Conservation (phyloP, 2,888 invertebrate genomes). For the Liodrosophila aerea region DNA sequence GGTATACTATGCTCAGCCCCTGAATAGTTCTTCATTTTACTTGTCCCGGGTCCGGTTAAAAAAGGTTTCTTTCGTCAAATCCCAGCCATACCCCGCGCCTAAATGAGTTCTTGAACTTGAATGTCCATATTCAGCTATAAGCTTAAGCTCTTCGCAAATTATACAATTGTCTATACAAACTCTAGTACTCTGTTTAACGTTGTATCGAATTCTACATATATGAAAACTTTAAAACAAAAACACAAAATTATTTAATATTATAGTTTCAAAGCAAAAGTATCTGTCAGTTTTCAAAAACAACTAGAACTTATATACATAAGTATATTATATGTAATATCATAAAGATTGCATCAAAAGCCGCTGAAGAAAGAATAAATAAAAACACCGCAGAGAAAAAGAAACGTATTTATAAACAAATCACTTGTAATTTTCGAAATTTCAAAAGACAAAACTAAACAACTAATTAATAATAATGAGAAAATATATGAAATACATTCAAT, state of each 20-base stretch:
- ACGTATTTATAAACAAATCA: slow-evolving; percentile 31
- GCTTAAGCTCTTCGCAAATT: slow-evolving; percentile 12
- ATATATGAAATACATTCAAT: slow-evolving; percentile 36
- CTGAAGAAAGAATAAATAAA: slow-evolving; percentile 14
- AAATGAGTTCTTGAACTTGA: slow-evolving; percentile 39
- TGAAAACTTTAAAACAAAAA: slow-evolving; percentile 14
- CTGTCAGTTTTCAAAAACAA: slow-evolving; percentile 48
- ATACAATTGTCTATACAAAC: slow-evolving; percentile 30
- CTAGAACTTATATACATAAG: slow-evolving; percentile 33
- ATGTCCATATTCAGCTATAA: slow-evolving; percentile 44
- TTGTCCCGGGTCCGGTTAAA: slow-evolving; percentile 24
- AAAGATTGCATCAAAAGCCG: slow-evolving; percentile 19
- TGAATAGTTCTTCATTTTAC: slow-evolving; percentile 19
- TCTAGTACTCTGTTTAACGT: slow-evolving; percentile 69
- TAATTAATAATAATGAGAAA: slow-evolving; percentile 16
- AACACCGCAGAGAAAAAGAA: slow-evolving; percentile 10
- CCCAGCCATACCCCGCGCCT: slow-evolving; percentile 19
- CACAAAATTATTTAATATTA: slow-evolving; percentile 44
- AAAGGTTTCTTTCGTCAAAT: slow-evolving; percentile 62
- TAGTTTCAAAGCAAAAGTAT: slow-evolving; percentile 36
- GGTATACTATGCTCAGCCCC: slow-evolving; percentile 10
- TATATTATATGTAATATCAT: slow-evolving; percentile 51
- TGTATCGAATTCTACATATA: slow-evolving; percentile 63
- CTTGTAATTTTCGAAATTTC: slow-evolving; percentile 48
- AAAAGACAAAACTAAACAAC: slow-evolving; percentile 42